These are phyloP conservation scores for Notiomystis cincta DNA, from an alignment of 2,113 vertebrate genomes.

Conservation along the genomic window DNA sequence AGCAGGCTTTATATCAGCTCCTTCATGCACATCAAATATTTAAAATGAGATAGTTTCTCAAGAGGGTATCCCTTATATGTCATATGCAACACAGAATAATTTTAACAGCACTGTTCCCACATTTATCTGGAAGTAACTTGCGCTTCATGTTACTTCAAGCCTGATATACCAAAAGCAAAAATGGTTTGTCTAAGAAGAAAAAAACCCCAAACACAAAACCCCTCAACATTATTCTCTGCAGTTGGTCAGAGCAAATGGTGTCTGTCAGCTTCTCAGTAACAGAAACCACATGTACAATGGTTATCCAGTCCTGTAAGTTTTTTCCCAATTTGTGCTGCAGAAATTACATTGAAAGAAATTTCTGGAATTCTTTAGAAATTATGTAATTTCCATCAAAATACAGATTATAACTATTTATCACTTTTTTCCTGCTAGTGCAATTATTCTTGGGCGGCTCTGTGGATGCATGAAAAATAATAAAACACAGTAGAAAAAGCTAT, in stretches of 20 bases:
- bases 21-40: not conserved
- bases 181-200: not conserved
- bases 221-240: not conserved
- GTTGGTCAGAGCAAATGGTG: not conserved
- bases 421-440: not conserved
- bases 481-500: not conserved
- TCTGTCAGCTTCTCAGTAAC: not conserved
- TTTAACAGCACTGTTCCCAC: slow-evolving; percentile 4
- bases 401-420: not conserved
- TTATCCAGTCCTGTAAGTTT: not conserved
- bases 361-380: not conserved
- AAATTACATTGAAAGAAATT: slow-evolving; percentile 14
- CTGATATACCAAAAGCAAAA: not conserved
- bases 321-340: not conserved
- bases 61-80: not conserved
- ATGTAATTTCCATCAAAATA: not conserved
- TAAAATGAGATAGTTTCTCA: not conserved
- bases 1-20: not conserved
- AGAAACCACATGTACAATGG: slow-evolving; percentile 15
- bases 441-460: not conserved
- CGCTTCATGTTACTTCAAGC: not conserved
- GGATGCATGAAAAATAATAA: not conserved
- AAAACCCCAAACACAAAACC: not conserved
- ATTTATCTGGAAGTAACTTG: not conserved
- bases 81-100: not conserved